A percentile compares a stretch with the other conserved stretches of the same genome.
phyloP scores from a whole-genome alignment of 2,888 invertebrate genomes.

The Andrena dorsata region DNA sequence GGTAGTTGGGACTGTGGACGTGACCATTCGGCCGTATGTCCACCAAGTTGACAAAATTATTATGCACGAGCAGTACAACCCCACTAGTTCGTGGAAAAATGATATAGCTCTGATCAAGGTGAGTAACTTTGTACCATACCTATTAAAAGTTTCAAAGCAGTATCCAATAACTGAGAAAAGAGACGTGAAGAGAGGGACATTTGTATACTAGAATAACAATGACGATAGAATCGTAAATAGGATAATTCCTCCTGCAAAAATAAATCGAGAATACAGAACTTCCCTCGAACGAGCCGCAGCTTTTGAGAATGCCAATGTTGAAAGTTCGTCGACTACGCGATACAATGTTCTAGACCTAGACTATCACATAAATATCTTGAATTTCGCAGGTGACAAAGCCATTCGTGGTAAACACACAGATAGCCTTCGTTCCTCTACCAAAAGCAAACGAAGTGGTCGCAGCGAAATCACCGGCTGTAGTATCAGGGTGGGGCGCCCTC shows the following conservation, averaged over 20 bases:
- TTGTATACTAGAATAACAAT: too few relatives aligned
- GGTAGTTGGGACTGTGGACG: constrained; percentile 57
- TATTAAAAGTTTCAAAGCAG: too few relatives aligned
- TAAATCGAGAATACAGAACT: too few relatives aligned
- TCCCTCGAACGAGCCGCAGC: too few relatives aligned
- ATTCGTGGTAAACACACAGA: not conserved
- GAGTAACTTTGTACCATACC: constrained; percentile 1
- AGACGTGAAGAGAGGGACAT: too few relatives aligned
- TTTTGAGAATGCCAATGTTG: too few relatives aligned
- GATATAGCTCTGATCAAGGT: constrained; percentile 79
- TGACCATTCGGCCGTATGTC: not conserved
- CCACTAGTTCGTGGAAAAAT: constrained; percentile 45
- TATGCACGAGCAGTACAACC: constrained; percentile 58
- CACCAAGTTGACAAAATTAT: constrained; percentile 41
- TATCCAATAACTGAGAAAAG: too few relatives aligned
- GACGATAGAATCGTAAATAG: too few relatives aligned
- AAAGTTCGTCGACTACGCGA: too few relatives aligned
- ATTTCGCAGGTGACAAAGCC: constrained; percentile 25
- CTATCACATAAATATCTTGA: not conserved
- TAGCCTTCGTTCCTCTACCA: constrained; percentile 84
- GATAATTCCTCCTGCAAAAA: too few relatives aligned
- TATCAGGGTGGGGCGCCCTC: constrained; percentile 78
- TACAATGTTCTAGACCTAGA: too few relatives aligned
- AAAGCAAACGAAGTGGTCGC: constrained; percentile 72
- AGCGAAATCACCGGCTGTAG: constrained; percentile 61